Percentiles rank a stretch among this genome's conserved stretches.
These are phyloP conservation scores for Delichon dasypus DNA, from an alignment of 2,797 vertebrate species.

Conservation along the genomic window DNA sequence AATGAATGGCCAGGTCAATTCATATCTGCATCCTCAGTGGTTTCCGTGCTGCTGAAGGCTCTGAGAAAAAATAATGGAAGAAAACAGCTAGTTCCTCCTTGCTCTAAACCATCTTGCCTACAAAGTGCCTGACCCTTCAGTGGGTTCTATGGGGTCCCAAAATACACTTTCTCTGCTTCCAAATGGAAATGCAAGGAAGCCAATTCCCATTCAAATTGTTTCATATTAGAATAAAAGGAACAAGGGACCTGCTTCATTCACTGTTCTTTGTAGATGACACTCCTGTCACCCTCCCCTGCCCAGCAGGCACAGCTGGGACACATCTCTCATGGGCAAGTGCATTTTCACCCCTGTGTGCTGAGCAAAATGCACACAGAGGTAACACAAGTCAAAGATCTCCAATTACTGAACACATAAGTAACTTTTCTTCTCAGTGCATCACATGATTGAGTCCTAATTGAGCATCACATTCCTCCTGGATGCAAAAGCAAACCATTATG, in stretches of 20 bases:
- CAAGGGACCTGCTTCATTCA: neutral
- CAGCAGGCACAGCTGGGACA: neutral
- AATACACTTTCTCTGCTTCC: neutral
- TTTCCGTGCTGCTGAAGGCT: neutral
- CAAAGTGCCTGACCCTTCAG: neutral
- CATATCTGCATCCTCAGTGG: neutral
- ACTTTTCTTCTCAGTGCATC: neutral
- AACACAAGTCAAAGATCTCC: neutral
- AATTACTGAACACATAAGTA: neutral
- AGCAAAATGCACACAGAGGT: neutral
- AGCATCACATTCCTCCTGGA: slow-evolving; percentile 33
- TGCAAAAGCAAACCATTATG: slow-evolving; percentile 40
- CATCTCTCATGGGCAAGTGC: neutral
- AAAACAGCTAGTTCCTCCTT: neutral
- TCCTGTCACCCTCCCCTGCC: neutral
- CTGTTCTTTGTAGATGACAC: neutral
- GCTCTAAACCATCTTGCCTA: neutral
- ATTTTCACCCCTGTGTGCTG: neutral
- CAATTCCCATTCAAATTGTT: neutral
- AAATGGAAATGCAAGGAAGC: neutral
- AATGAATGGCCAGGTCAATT: neutral
- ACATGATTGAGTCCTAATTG: slow-evolving; percentile 39
- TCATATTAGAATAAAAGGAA: neutral
- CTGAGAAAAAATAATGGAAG: neutral
- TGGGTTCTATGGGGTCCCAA: neutral